phyloP scores from a whole-genome alignment of 2,113 vertebrate genomes.

The Trachemys scripta region DNA sequence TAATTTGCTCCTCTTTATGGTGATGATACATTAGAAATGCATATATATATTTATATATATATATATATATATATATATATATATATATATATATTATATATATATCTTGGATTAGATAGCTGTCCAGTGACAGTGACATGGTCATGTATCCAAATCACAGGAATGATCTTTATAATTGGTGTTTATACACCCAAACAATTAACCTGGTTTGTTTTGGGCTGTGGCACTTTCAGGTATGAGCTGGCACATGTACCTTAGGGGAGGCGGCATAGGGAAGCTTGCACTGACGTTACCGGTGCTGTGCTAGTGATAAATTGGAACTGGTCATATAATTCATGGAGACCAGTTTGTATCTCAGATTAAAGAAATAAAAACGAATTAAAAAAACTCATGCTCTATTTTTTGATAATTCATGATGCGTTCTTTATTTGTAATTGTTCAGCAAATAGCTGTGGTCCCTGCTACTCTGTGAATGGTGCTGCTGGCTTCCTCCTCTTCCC shows the following conservation, averaged over 20 bases:
- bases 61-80: no score
- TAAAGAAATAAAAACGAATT: neutral
- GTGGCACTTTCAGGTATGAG: neutral
- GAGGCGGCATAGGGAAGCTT: neutral
- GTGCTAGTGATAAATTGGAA: neutral
- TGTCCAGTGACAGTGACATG: neutral
- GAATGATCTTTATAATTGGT: neutral
- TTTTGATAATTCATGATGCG: neutral
- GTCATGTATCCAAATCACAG: neutral
- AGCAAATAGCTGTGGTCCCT: neutral
- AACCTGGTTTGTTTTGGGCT: neutral
- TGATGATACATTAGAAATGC: neutral
- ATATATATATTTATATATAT: neutral
- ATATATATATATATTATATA: no score
- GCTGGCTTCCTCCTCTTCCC: neutral
- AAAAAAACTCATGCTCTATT: neutral
- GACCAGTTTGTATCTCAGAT: neutral
- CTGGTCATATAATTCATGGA: neutral
- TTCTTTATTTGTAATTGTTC: neutral
- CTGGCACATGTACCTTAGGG: neutral
- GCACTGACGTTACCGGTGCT: neutral
- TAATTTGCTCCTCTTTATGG: neutral
- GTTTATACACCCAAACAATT: neutral
- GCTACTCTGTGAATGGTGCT: neutral
- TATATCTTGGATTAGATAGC: neutral